Base-by-base conservation (phyloP, 2,888 invertebrate genomes). In the Caenorhabditis zanzibari region DNA sequence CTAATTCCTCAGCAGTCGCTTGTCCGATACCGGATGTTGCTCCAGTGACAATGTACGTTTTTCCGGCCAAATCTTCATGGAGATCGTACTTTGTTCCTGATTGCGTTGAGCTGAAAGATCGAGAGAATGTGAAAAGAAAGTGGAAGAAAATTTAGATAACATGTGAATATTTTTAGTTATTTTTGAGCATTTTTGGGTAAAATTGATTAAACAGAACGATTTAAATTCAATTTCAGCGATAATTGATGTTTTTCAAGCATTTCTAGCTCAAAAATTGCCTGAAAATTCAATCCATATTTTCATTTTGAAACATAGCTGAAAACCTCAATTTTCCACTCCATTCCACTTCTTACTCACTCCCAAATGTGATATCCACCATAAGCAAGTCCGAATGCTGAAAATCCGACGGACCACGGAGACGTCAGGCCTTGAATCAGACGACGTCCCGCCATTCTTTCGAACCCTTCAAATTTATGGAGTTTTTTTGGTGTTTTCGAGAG, bases 31-130 rank as follows among this genome's bases (percentile, higher is more conserved):
- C 91, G 14, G 88, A 88, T 1, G 90, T 90, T 4, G 92, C 91
- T 22, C 92, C 92, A 12, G 92, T 92, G 19, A 92, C 91, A 52
- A 92, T 90, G 75, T 90, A 92, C 14, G 92, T 92, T 73, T 91
- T 91, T 4, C 91, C 92, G 19, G 86, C 79, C 26, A 91, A 81
- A 76, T 92, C 91, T 63, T 85, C 89, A 47, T 88, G 83, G 24
- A 91, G 79, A 52, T 90, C 90, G 81, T 92, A 92, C 64, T 89
- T 88, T 12, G 85, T 85, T 14, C 90, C 91, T 0, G 90, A 87
- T 72, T 89, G 88, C 1, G 90, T 90, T 9, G 89, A 88, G 58
- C 91, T 91, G 72, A 64, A 88, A 77, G 14, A 22, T n/a, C n/a
- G n/a, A n/a, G n/a, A n/a, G n/a, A n/a, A n/a, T n/a, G n/a, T n/a